Percentiles rank a stretch among this genome's conserved stretches.
phyloP scores from a whole-genome alignment of 2,888 invertebrate genomes.

The Rhamphomyia laevipes region DNA sequence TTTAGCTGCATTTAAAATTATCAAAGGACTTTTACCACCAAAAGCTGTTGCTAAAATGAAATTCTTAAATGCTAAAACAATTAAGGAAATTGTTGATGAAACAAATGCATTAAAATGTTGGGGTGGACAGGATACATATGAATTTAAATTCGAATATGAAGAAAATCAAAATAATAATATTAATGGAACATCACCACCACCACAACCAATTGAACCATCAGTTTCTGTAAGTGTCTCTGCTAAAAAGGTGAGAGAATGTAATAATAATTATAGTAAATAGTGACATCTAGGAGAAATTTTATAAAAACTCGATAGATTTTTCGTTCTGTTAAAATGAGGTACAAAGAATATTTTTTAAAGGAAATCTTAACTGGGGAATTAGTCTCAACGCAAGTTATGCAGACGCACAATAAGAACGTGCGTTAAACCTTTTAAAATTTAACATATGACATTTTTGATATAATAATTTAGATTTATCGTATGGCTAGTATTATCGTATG shows the following conservation, averaged over 20 bases:
- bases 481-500: no score
- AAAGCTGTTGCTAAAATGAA: constrained; percentile 82
- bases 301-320: no score
- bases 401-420: no score
- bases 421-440: no score
- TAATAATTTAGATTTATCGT: no score
- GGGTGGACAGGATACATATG: constrained; percentile 69
- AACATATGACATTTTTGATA: no score
- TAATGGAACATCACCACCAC: not conserved
- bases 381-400: no score
- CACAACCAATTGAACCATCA: not conserved
- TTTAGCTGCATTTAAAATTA: constrained; percentile 79
- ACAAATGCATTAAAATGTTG: constrained; percentile 65
- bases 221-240: not conserved
- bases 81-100: constrained; percentile 60
- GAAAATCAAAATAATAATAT: constrained; percentile 15
- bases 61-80: constrained; percentile 61
- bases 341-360: no score
- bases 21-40: constrained; percentile 75
- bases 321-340: no score
- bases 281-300: no score
- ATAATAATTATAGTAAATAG: no score
- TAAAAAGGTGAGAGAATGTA: not conserved
- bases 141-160: constrained; percentile 57
- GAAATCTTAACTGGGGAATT: no score